Percentiles rank a stretch among this genome's conserved stretches.
phyloP scores from a whole-genome alignment of 2,888 invertebrate genomes.

The Campoplex nolae region DNA sequence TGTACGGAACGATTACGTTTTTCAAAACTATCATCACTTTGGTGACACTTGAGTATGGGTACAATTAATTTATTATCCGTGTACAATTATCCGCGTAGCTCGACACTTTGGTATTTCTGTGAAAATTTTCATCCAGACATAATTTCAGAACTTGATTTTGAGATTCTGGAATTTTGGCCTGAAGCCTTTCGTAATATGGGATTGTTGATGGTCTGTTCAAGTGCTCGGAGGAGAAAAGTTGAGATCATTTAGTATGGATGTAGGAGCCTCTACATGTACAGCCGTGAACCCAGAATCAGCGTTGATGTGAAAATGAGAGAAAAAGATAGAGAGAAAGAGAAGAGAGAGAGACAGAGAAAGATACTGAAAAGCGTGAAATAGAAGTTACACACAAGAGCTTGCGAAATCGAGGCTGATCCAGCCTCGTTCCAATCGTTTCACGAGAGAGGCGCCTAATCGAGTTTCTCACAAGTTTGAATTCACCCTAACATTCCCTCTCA shows the following conservation, averaged over 20 bases:
- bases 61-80: too few relatives aligned
- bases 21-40: too few relatives aligned
- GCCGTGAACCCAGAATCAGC: conserved; percentile 5
- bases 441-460: conserved; percentile 62
- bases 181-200: neutral
- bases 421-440: conserved; percentile 41
- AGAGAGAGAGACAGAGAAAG: neutral
- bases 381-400: conserved; percentile 31
- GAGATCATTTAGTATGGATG: neutral
- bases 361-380: conserved; percentile 1
- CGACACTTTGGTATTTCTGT: conserved; percentile 53
- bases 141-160: conserved; percentile 72
- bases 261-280: neutral
- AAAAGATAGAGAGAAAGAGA: neutral
- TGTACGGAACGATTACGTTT: too few relatives aligned
- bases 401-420: conserved; percentile 34
- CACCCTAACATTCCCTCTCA: conserved; percentile 8
- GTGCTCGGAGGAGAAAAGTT: conserved; percentile 23
- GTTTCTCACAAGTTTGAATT: conserved; percentile 62
- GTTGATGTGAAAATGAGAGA: conserved; percentile 34
- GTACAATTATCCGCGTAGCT: too few relatives aligned
- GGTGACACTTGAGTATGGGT: too few relatives aligned
- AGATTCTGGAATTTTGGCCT: conserved; percentile 29
- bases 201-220: conserved; percentile 9
- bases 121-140: conserved; percentile 71